Evolutionary conservation across 2,113 vertebrate species (phyloP).

Genomic region (Kobus ellipsiprymnus): DNA sequence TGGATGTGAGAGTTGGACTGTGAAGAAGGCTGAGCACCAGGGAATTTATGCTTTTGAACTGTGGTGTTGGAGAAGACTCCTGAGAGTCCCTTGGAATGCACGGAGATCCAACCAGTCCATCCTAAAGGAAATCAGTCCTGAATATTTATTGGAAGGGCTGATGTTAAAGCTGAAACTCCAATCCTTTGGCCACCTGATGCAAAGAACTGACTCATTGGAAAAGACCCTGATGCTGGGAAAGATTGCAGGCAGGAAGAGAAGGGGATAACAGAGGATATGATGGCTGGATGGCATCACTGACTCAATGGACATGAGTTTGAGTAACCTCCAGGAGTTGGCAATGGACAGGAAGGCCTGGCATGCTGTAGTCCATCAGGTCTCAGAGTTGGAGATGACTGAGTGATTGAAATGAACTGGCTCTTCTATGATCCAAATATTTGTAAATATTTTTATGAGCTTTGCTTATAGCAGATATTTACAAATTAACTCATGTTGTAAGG

Average conservation of each 20-base stretch:
- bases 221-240: not conserved
- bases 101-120: not conserved
- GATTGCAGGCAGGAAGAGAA: not conserved
- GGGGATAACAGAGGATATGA: not conserved
- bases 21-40: not conserved
- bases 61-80: not conserved
- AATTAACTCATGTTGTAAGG: not conserved
- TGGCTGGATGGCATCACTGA: not conserved
- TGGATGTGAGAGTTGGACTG: not conserved
- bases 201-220: not conserved
- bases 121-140: not conserved
- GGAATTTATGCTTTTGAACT: not conserved
- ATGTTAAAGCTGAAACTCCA: not conserved
- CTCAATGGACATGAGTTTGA: not conserved
- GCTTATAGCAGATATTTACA: not conserved
- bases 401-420: not conserved
- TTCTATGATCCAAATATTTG: not conserved
- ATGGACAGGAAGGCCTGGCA: not conserved
- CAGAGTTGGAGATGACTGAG: not conserved
- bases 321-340: not conserved
- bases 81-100: not conserved
- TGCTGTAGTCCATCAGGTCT: not conserved
- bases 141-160: not conserved
- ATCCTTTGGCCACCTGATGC: not conserved
- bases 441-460: conserved; percentile 1